Evolutionary conservation across 2,113 vertebrate genomes (phyloP).

Genomic region (Athene noctua): DNA sequence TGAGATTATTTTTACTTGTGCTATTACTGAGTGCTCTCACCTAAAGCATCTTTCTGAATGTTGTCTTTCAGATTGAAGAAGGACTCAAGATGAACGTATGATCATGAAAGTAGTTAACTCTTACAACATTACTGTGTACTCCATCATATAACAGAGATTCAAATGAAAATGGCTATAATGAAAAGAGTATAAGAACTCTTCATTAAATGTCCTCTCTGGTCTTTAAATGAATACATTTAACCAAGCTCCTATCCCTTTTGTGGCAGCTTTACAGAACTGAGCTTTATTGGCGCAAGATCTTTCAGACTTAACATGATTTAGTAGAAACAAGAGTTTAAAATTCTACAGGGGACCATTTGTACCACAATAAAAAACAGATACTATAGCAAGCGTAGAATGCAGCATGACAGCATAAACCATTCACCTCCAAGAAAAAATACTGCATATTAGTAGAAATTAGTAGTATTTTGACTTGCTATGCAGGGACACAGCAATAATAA

Average conservation of each 20-base stretch:
- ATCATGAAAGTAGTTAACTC: not conserved
- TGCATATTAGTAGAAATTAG: not conserved
- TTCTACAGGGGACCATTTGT: not conserved
- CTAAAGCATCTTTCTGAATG: not conserved
- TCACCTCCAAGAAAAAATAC: not conserved
- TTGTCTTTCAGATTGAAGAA: not conserved
- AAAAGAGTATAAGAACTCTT: not conserved
- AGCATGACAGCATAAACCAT: not conserved
- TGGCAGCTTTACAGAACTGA: not conserved
- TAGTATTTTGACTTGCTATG: not conserved
- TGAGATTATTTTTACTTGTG: not conserved
- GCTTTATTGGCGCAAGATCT: not conserved
- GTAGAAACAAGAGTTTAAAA: not conserved
- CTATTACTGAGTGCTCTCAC: not conserved
- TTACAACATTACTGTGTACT: not conserved
- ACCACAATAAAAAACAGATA: not conserved
- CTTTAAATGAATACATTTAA: not conserved
- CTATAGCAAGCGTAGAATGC: not conserved
- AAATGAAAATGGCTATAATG: not conserved
- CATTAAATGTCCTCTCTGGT: not conserved
- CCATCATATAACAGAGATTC: not conserved
- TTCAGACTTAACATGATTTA: not conserved
- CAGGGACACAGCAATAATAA: not conserved
- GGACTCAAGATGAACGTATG: not conserved
- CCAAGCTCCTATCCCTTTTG: not conserved